phyloP scores from a whole-genome alignment of 2,113 vertebrate species.

The Chaetura pelagica region DNA sequence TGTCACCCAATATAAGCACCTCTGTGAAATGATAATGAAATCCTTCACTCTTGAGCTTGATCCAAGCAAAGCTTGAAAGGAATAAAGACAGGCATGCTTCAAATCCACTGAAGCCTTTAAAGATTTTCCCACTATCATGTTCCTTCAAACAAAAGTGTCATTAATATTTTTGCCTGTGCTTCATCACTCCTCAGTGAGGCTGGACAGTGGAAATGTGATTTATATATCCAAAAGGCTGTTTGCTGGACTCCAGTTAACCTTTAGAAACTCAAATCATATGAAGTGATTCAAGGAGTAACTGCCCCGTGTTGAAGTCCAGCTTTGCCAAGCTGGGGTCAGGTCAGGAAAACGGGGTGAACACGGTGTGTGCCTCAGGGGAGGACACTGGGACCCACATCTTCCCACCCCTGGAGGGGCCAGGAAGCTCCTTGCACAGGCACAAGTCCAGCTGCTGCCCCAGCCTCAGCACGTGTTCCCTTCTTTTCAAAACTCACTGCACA shows the following conservation, averaged over 20 bases:
- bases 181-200: not conserved
- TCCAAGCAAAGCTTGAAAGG: slow-evolving; percentile 8
- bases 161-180: not conserved
- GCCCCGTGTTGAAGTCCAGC: not conserved
- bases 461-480: not conserved
- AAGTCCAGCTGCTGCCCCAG: not conserved
- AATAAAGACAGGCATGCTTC: not conserved
- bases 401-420: rapidly evolving
- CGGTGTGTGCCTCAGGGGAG: rapidly evolving
- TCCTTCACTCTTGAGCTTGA: not conserved
- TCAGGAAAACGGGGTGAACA: rapidly evolving
- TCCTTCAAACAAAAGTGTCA: not conserved
- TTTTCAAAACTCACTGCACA: not conserved
- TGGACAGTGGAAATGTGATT: not conserved
- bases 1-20: not conserved
- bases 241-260: not conserved
- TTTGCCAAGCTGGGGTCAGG: rapidly evolving
- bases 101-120: not conserved
- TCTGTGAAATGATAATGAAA: slow-evolving; percentile 24
- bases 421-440: not conserved
- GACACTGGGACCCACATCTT: rapidly evolving
- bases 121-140: not conserved
- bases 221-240: not conserved
- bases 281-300: not conserved
- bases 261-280: not conserved